Percentiles rank a stretch among this genome's conserved stretches.
These are phyloP conservation scores for Panopea generosa DNA, from an alignment of 2,888 invertebrate species.

Conservation along the genomic window DNA sequence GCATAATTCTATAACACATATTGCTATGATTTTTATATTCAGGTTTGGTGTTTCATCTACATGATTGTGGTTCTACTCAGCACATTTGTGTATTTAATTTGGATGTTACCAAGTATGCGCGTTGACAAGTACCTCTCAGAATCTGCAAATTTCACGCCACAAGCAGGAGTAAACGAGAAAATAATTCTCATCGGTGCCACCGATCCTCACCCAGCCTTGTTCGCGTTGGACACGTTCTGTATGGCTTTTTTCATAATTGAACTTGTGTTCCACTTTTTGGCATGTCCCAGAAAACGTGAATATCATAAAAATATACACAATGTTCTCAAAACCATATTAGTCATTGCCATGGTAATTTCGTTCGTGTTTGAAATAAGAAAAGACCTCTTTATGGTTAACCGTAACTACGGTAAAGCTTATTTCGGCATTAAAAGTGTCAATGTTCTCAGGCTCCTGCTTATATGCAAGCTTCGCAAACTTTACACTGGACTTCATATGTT, in stretches of 20 bases:
- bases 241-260: constrained; percentile 69
- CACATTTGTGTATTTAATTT: constrained; percentile 41
- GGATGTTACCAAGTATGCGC: constrained; percentile 36
- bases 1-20: too few relatives aligned
- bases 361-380: constrained; percentile 34
- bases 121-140: constrained; percentile 41
- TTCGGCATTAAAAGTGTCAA: constrained; percentile 62
- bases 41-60: constrained; percentile 68
- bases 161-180: neutral
- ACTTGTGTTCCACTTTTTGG: constrained; percentile 62
- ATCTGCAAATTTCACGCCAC: neutral
- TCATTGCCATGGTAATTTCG: constrained; percentile 63
- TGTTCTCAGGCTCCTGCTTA: constrained; percentile 68
- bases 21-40: constrained; percentile 16
- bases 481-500: constrained; percentile 72
- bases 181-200: neutral
- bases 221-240: constrained; percentile 55
- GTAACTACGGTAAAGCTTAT: constrained; percentile 49
- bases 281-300: constrained; percentile 58
- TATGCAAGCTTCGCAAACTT: constrained; percentile 70
- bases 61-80: constrained; percentile 60
- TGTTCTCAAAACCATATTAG: constrained; percentile 63
- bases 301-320: constrained; percentile 64
- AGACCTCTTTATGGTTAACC: constrained; percentile 19
- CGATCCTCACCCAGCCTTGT: constrained; percentile 50